Evolutionary conservation across 2,113 vertebrate genomes (phyloP), one percentile per base, ranked within the genome.

Genomic region (Regulus satrapa): DNA sequence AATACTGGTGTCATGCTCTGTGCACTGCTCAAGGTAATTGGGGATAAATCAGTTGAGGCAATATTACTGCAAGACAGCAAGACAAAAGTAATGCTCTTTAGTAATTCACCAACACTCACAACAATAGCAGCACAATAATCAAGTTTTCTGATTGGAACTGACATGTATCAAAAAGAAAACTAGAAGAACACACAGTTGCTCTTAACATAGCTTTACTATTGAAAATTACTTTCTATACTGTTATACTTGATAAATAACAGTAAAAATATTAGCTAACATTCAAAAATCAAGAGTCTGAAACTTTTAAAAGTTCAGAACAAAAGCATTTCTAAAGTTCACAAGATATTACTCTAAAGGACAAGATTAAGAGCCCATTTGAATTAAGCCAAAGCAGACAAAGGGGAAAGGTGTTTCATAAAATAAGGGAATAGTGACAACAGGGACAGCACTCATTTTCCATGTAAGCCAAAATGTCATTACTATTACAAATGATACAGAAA

Each of bases 151-250:
- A 91, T 69, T 95, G 69, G 78, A 97, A 97, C 86, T 40, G 81
- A 96, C 92, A 90, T 5, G 31, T 83, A 95, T 88, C 86, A 94
- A 95, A 94, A 96, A 94, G 76, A 95, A 94, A 96, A 96, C 91
- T 41, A 96, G 92, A 94, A 91, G n/a, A 97, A 89, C 38, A 95
- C 45, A 95, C 72, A 85, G 85, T 64, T 93, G 54, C 79, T 95
- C 81, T 94, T 90, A 95, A 91, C 66, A 94, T 58, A 75, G 52
- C 78, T 96, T 91, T 94, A 88, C 92, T 71, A 67, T 2, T 59
- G 51, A 36, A 89, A 87, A 76, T 71, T 1, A 5, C 54, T 67
- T 64, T 82, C 43, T 43, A 8, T 48, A 31, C 9, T 32, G 25
- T 20, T 67, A 29, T 40, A 66, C 59, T 80, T 63, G 36, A 58